Base-by-base conservation (phyloP, 2,888 invertebrate genomes). In the Sepioteuthis lessoniana region DNA sequence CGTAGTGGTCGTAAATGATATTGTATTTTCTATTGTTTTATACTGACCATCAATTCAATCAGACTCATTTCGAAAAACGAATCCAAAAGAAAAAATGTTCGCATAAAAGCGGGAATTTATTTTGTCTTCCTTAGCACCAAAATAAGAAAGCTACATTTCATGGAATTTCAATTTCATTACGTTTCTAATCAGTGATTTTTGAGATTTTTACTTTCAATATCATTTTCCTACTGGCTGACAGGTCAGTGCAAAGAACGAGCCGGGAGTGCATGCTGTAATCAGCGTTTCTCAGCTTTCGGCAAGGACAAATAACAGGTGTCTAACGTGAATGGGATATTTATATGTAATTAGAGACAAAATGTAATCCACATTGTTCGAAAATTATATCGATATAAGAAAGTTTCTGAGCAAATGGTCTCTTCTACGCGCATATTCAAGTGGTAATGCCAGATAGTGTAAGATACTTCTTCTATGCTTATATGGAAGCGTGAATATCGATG, bases 311-410 rank as follows among this genome's bases (percentile, higher is more conserved):
- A 76, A 76, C 76, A 76, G 76, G 76, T 76, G 76, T 19, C 76
- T 35, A 76, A 76, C 35, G 35, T 16, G 35, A 76, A 76, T 76
- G 35, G n/a, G 76, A 76, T 76, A 76, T 76, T 76, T 35, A 76
- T 76, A 16, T 76, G 76, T 76, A 76, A 76, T 76, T 76, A 76
- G 76, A 76, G 76, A n/a, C 76, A 76, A n/a, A 76, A 76, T 76
- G 76, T 76, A 76, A 76, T n/a, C 76, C 13, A 13, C 10, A 76
- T 2, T 8, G n/a, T 16, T 42, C 42, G 76, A 16, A 76, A 76
- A 76, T 35, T 13, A 35, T 76, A n/a, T 19, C 76, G 19, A 76
- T 76, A 35, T 35, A 76, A 76, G n/a, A 76, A n/a, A 13, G 76
- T 19, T 76, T 76, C 10, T 0, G 16, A 76, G 13, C 4, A 55